Percentiles rank a stretch among this genome's conserved stretches.
These are phyloP conservation scores for Dissostichus mawsoni DNA, from an alignment of 2,113 vertebrate species.

Conservation along the genomic window DNA sequence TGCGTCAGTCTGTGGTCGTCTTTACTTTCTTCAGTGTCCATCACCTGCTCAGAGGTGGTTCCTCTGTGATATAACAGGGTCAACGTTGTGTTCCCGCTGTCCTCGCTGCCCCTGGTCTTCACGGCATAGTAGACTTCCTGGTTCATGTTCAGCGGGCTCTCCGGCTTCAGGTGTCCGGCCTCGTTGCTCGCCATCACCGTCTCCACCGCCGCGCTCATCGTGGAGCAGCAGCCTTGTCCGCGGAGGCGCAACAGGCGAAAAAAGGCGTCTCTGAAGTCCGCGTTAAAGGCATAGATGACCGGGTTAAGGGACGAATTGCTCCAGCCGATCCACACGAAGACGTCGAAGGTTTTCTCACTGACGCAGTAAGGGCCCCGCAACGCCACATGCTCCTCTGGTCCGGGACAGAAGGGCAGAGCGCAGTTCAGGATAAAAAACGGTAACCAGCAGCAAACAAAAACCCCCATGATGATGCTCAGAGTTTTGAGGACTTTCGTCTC, in stretches of 20 bases:
- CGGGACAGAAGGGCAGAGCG: conserved; percentile 73
- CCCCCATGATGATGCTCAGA: conserved; percentile 76
- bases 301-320: conserved; percentile 78
- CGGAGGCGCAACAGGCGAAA: conserved; percentile 71
- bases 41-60: conserved; percentile 29
- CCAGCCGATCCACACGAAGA: conserved; percentile 80
- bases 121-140: conserved; percentile 21
- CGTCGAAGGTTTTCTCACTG: conserved; percentile 71
- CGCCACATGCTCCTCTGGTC: conserved; percentile 28
- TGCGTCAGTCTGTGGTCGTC: conserved; percentile 50
- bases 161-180: conserved; percentile 34
- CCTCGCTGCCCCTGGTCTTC: conserved; percentile 60
- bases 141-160: conserved; percentile 36
- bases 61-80: conserved; percentile 58
- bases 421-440: conserved; percentile 77
- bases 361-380: conserved; percentile 64
- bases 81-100: conserved; percentile 67
- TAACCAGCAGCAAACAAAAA: conserved; percentile 77
- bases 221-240: conserved; percentile 48
- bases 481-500: conserved; percentile 76
- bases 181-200: conserved; percentile 63
- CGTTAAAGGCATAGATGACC: conserved; percentile 75
- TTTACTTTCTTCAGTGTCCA: conserved; percentile 47
- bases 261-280: conserved; percentile 77
- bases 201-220: conserved; percentile 54